Evolutionary conservation across 2,113 vertebrate genomes (phyloP).

Genomic region (Pontoporia blainvillei): DNA sequence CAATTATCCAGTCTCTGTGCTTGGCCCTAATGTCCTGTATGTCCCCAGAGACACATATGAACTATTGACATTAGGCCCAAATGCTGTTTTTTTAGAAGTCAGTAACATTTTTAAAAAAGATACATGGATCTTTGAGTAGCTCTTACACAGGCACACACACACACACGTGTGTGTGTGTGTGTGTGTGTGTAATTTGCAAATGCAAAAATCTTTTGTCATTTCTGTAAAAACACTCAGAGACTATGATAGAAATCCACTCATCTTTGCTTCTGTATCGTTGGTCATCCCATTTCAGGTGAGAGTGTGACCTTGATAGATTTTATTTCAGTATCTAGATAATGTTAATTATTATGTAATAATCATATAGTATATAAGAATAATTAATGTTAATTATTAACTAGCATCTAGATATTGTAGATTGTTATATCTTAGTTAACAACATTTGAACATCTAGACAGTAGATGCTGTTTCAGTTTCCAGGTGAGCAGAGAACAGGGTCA

Average conservation of each 20-base stretch:
- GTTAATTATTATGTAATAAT: not conserved
- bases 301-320: not conserved
- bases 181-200: not conserved
- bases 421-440: not conserved
- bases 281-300: not conserved
- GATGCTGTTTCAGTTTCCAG: not conserved
- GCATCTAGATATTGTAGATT: not conserved
- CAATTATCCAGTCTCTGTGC: rapidly evolving
- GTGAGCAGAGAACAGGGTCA: too few relatives aligned
- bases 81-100: not conserved
- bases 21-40: rapidly evolving
- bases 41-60: too few relatives aligned
- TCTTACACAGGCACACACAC: not conserved
- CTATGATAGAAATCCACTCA: not conserved
- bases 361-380: not conserved
- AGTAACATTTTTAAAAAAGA: not conserved
- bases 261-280: not conserved
- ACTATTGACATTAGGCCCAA: not conserved
- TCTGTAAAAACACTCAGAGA: not conserved
- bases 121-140: not conserved
- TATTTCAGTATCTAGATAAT: not conserved
- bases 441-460: not conserved
- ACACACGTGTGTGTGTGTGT: not conserved
- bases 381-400: not conserved
- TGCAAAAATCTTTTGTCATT: not conserved